Conservation (phyloP, 1,140 invertebrate genomes). For the Ruditapes philippinarum region DNA sequence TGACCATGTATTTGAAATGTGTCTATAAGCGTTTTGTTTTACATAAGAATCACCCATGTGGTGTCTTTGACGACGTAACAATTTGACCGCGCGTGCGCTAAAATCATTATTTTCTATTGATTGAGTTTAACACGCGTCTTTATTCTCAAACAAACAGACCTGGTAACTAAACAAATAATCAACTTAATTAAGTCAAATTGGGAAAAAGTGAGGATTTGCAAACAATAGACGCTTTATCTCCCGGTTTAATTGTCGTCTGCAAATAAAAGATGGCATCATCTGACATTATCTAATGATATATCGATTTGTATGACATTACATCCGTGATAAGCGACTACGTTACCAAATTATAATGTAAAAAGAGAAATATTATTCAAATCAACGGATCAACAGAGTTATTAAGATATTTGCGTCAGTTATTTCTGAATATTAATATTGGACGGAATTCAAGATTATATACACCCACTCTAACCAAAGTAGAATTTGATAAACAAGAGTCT, state of each 20-base stretch:
- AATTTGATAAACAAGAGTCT: too few species aligned
- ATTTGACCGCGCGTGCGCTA: neutral
- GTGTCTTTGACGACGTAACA: neutral
- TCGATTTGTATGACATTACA: neutral
- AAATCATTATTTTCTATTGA: neutral
- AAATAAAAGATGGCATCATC: neutral
- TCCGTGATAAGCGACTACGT: slow-evolving; percentile 1
- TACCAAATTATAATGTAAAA: neutral
- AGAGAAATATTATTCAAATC: slow-evolving; percentile 17
- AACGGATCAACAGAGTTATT: neutral
- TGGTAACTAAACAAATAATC: slow-evolving; percentile 6
- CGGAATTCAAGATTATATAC: neutral
- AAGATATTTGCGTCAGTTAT: neutral
- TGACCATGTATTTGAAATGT: too few species aligned
- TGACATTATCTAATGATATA: slow-evolving; percentile 14
- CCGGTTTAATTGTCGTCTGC: neutral
- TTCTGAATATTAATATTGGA: neutral
- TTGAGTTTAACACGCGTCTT: neutral
- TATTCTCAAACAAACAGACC: neutral
- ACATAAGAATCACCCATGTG: too few species aligned
- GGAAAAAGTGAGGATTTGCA: neutral
- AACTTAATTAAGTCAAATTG: slow-evolving; percentile 13
- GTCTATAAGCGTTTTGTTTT: too few species aligned
- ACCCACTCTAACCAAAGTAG: too few species aligned
- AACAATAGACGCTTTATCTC: neutral